phyloP scores from a whole-genome alignment of 2,888 invertebrate species.

The Drosophila nr. perissopoda region DNA sequence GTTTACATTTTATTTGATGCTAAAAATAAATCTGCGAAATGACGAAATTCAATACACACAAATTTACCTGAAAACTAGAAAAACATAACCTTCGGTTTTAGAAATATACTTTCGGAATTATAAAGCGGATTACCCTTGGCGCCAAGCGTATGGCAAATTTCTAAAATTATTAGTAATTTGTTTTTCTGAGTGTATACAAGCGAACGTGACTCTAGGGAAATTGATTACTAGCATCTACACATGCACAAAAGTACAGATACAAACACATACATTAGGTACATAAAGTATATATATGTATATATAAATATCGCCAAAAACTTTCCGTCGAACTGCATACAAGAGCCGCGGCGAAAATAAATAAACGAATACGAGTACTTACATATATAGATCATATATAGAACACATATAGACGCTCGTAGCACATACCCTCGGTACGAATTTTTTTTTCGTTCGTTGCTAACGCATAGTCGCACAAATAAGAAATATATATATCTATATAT shows the following conservation, averaged over 20 bases:
- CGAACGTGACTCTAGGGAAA: background rate
- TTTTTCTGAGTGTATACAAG: background rate
- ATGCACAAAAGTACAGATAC: slow-evolving; percentile 7
- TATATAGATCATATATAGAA: background rate
- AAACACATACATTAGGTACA: slow-evolving; percentile 21
- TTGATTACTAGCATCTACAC: slow-evolving; percentile 26
- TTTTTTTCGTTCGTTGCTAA: slow-evolving; percentile 1
- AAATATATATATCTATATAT: background rate
- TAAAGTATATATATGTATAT: slow-evolving; percentile 10
- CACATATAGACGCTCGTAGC: background rate
- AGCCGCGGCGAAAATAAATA: slow-evolving; percentile 10
- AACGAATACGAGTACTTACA: background rate
- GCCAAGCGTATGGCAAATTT: fast-evolving
- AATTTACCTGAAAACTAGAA: too few relatives aligned
- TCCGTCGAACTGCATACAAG: slow-evolving; percentile 33
- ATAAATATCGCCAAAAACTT: slow-evolving; percentile 17
- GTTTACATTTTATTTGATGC: background rate
- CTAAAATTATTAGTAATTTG: background rate
- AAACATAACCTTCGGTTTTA: too few relatives aligned
- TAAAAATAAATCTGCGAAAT: background rate
- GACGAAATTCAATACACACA: too few relatives aligned
- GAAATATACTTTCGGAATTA: background rate
- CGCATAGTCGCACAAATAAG: background rate
- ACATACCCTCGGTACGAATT: background rate
- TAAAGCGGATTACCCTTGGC: background rate